These are phyloP conservation scores for Atherinomorus stipes DNA, from an alignment of 2,113 vertebrate genomes.

Conservation along the genomic window DNA sequence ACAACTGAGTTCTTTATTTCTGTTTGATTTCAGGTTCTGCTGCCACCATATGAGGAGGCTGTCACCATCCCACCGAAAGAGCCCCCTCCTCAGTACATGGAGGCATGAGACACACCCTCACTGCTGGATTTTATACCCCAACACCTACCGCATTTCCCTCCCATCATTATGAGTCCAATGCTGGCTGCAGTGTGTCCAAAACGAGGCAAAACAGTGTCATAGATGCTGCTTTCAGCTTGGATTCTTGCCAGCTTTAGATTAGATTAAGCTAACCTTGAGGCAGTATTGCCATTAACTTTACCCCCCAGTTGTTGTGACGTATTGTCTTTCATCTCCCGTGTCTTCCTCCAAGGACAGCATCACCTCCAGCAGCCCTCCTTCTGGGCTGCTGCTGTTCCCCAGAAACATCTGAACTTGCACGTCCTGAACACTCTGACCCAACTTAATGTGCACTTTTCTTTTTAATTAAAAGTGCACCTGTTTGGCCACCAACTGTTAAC, in stretches of 20 bases:
- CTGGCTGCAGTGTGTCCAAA: conserved; percentile 37
- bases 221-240: conserved; percentile 40
- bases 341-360: conserved; percentile 58
- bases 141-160: conserved; percentile 19
- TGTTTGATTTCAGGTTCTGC: conserved; percentile 85
- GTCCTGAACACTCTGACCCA: conserved; percentile 46
- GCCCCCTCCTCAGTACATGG: conserved; percentile 91
- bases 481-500: conserved; percentile 78
- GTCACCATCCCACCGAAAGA: conserved; percentile 87
- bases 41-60: conserved; percentile 92
- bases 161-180: conserved; percentile 27
- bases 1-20: background rate
- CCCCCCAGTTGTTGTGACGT: conserved; percentile 30
- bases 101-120: conserved; percentile 78
- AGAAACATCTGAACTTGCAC: conserved; percentile 37
- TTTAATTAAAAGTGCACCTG: conserved; percentile 55
- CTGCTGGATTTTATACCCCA: conserved; percentile 23
- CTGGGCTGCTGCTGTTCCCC: conserved; percentile 39
- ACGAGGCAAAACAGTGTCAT: conserved; percentile 30
- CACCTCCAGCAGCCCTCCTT: conserved; percentile 12
- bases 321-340: conserved; percentile 23
- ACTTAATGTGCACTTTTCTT: conserved; percentile 69
- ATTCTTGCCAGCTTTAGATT: conserved; percentile 51
- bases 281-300: conserved; percentile 33
- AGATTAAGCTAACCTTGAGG: conserved; percentile 51